phyloP scores from a whole-genome alignment of 1,140 invertebrate species.

The Daktulosphaira vitifoliae region DNA sequence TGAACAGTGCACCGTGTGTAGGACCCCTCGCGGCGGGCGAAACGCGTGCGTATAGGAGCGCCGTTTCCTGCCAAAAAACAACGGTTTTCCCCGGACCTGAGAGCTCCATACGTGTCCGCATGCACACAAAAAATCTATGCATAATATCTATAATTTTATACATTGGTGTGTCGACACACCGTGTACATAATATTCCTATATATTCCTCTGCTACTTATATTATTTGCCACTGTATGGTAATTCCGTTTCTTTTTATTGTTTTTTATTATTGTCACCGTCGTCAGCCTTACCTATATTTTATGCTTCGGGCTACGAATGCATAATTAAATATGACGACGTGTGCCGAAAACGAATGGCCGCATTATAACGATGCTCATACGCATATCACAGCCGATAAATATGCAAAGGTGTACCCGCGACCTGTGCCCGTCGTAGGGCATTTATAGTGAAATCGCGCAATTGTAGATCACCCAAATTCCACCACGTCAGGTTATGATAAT shows the following conservation, averaged over 20 bases:
- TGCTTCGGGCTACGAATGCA: constrained; percentile 29
- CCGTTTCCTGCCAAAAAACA: constrained; percentile 27
- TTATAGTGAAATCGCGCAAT: too few relatives aligned
- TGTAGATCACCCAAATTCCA: too few relatives aligned
- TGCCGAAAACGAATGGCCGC: constrained; percentile 27
- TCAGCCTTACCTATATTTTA: constrained; percentile 26
- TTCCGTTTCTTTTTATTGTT: neutral
- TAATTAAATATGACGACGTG: constrained; percentile 22
- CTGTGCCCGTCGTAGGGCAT: too few relatives aligned
- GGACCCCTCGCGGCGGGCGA: neutral
- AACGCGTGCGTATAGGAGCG: constrained; percentile 7
- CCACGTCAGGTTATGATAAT: too few relatives aligned
- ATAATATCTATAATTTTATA: too few relatives aligned
- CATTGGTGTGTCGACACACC: too few relatives aligned
- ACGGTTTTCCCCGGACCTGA: constrained; percentile 5
- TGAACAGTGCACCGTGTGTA: too few relatives aligned
- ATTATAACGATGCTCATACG: neutral
- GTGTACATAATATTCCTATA: too few relatives aligned
- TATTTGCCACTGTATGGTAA: constrained; percentile 8
- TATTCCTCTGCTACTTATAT: too few relatives aligned
- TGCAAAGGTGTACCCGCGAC: too few relatives aligned
- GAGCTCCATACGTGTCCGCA: constrained; percentile 4
- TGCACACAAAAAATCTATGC: neutral
- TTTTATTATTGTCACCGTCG: constrained; percentile 20
- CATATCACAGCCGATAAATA: too few relatives aligned